Conservation (phyloP, 2,888 invertebrate species). For the Apotomis capreana region DNA sequence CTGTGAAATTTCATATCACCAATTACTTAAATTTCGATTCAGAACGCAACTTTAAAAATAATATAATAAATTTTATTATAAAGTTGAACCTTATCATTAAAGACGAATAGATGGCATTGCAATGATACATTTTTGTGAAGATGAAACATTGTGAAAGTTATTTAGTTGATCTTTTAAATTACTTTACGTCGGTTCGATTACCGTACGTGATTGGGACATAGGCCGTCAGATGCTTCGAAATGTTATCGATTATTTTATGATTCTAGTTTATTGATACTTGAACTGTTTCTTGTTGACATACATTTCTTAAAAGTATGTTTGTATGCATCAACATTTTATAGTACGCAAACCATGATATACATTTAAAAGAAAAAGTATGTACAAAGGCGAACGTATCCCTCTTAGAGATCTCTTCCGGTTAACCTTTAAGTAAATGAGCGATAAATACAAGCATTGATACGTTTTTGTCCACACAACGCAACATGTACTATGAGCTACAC, state of each 20-base stretch:
- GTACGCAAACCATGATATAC: no score
- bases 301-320: no score
- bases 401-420: no score
- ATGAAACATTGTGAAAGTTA: conserved; percentile 20
- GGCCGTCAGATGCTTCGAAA: conserved; percentile 10
- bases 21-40: conserved; percentile 12
- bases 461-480: no score
- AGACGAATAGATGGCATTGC: background rate
- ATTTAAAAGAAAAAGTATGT: no score
- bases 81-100: background rate
- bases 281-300: no score
- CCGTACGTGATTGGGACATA: conserved; percentile 4
- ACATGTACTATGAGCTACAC: no score
- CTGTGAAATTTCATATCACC: conserved; percentile 18
- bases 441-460: no score
- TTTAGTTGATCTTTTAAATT: conserved; percentile 9
- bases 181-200: conserved; percentile 9
- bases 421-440: no score
- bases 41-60: background rate
- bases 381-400: no score
- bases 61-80: no score
- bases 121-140: background rate
- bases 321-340: no score
- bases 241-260: conserved; percentile 31
- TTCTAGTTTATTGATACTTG: conserved; percentile 9